phyloP scores from a whole-genome alignment of 2,113 vertebrate genomes.

The Verasper variegatus region DNA sequence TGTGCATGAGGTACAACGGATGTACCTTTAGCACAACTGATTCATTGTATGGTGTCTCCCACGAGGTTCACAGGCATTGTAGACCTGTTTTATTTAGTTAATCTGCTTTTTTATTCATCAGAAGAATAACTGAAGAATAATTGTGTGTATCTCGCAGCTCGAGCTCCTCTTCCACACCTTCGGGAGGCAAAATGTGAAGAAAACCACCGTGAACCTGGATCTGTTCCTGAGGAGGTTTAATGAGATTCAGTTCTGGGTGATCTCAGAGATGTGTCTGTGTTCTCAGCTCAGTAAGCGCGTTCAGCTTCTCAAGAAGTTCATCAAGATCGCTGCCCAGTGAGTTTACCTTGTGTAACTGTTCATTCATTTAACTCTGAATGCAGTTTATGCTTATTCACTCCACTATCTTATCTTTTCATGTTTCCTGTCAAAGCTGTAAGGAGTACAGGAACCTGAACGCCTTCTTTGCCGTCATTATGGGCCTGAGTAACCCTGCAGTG shows the following conservation, averaged over 20 bases:
- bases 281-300: slow-evolving; percentile 95
- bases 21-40: background rate
- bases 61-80: background rate
- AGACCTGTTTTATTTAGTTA: background rate
- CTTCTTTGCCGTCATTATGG: slow-evolving; percentile 97
- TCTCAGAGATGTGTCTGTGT: slow-evolving; percentile 96
- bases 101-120: too few species aligned
- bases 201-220: slow-evolving; percentile 97
- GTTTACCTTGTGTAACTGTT: slow-evolving; percentile 60
- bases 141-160: slow-evolving; percentile 80
- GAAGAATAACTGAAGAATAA: background rate
- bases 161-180: slow-evolving; percentile 97
- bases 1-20: slow-evolving; percentile 91
- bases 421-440: slow-evolving; percentile 90
- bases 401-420: background rate
- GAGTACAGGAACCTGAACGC: slow-evolving; percentile 97
- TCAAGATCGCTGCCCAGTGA: slow-evolving; percentile 99
- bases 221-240: slow-evolving; percentile 97
- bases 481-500: slow-evolving; percentile 96
- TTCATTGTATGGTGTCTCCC: background rate
- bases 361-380: background rate
- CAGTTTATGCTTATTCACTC: background rate
- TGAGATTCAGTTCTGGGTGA: slow-evolving; percentile 98
- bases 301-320: slow-evolving; percentile 98
- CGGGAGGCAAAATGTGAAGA: slow-evolving; percentile 94